Conservation (phyloP, 1,140 invertebrate genomes). For the Drosophila bipectinata region DNA sequence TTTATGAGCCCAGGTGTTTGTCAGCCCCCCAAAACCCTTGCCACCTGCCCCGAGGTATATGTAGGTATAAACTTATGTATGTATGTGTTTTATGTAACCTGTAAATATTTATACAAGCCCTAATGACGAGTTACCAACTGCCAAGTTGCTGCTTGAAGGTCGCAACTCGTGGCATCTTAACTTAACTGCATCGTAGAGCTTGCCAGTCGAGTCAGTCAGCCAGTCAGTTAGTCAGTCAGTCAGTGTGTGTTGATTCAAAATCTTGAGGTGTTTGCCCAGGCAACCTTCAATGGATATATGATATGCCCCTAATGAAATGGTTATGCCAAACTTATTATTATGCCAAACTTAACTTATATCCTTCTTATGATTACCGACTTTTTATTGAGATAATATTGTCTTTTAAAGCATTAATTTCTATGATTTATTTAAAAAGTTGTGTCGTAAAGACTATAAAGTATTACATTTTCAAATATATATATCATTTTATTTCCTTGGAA, state of each 20-base stretch:
- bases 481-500: neutral
- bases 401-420: neutral
- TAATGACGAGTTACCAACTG: conserved; percentile 72
- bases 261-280: conserved; percentile 50
- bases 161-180: conserved; percentile 21
- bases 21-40: neutral
- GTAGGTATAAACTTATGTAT: neutral
- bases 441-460: neutral
- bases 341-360: conserved; percentile 26
- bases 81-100: conserved; percentile 58
- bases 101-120: conserved; percentile 76
- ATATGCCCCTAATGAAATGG: conserved; percentile 50
- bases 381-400: no score
- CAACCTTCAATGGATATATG: conserved; percentile 39
- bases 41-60: neutral
- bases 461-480: conserved; percentile 5
- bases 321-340: conserved; percentile 43
- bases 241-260: conserved; percentile 36
- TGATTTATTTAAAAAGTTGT: neutral
- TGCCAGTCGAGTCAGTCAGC: conserved; percentile 40
- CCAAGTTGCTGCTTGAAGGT: conserved; percentile 56
- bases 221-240: neutral
- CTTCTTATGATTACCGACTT: neutral
- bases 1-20: conserved; percentile 58
- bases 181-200: conserved; percentile 23